Base-by-base conservation (phyloP, 2,888 invertebrate genomes). In the Sympetrum striolatum region DNA sequence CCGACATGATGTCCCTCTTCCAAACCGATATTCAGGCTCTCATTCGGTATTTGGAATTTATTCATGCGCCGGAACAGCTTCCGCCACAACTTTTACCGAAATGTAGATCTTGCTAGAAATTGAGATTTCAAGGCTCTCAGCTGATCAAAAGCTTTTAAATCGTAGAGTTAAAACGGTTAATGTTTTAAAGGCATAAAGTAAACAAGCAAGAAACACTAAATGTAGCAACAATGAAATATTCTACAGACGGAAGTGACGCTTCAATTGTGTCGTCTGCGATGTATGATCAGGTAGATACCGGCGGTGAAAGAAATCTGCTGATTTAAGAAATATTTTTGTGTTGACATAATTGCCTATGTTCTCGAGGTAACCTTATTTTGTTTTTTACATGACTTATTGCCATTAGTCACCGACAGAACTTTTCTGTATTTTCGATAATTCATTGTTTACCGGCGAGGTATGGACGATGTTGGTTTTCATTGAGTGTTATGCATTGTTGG, bases 1-100 rank as follows among this genome's bases (percentile, higher is more conserved):
- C 93, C 93, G 93, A 93, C 93, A 93, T 93, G 81, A 90, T 91
- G 90, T 82, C 82, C 82, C 86, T 91, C 82, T 53, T 80, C 81
- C 90, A 86, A 73, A 86, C 86, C 86, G 60, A 86, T 86, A 86
- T 86, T 86, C 86, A 86, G 86, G 86, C 86, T 91, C 91, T 91
- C 91, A 91, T 92, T 91, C 91, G 90, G 91, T 91, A 90, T 86
- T 90, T 90, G 91, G 91, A 91, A 91, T 91, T 92, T 92, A 91
- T 91, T 90, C 92, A 91, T 92, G 91, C 92, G 91, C 91, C 91
- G 91, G 91, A 92, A 90, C 90, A 90, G 64, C 80, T 82, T 81
- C 81, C 91, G 90, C 91, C 90, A 86, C 60, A 60, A 86, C 86
- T 60, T 60, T 86, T 86, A 58, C 86, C 86, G 31, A 86, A 86